A percentile compares a stretch with the other conserved stretches of the same genome.
Evolutionary conservation across 2,113 vertebrate genomes (phyloP).

Genomic region (Atherinomorus stipes): DNA sequence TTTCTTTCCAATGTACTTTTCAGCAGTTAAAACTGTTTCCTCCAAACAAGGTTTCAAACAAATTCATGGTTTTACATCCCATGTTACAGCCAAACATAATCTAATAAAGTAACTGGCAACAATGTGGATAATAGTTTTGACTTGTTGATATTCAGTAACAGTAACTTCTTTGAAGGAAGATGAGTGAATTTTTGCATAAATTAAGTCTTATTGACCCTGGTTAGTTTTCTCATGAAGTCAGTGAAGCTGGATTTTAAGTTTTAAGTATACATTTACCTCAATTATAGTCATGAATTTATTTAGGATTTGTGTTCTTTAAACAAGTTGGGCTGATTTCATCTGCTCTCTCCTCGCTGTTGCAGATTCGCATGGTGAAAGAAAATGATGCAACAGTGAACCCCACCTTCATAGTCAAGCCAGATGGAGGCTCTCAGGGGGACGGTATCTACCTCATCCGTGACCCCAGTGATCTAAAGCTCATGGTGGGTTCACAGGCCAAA

Average conservation of each 20-base stretch:
- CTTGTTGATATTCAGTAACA: too few relatives aligned
- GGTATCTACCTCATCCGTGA: slow-evolving; percentile 99
- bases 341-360: neutral
- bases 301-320: too few relatives aligned
- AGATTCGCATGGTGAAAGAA: slow-evolving; percentile 91
- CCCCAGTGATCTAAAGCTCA: slow-evolving; percentile 86
- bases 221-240: too few relatives aligned
- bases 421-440: slow-evolving; percentile 95
- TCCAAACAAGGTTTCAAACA: neutral
- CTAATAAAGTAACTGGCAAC: too few relatives aligned
- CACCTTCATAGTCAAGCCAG: slow-evolving; percentile 97
- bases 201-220: too few relatives aligned
- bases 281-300: too few relatives aligned
- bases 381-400: slow-evolving; percentile 85
- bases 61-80: neutral
- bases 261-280: neutral
- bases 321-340: neutral
- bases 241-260: neutral
- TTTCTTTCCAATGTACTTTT: neutral
- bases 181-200: too few relatives aligned
- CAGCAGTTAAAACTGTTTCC: neutral
- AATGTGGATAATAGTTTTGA: too few relatives aligned
- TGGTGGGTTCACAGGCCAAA: slow-evolving; percentile 84
- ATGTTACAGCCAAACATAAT: neutral
- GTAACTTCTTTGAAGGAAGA: too few relatives aligned